Base-by-base conservation (phyloP, 1,140 invertebrate species). In the Caenorhabditis briggsae region DNA sequence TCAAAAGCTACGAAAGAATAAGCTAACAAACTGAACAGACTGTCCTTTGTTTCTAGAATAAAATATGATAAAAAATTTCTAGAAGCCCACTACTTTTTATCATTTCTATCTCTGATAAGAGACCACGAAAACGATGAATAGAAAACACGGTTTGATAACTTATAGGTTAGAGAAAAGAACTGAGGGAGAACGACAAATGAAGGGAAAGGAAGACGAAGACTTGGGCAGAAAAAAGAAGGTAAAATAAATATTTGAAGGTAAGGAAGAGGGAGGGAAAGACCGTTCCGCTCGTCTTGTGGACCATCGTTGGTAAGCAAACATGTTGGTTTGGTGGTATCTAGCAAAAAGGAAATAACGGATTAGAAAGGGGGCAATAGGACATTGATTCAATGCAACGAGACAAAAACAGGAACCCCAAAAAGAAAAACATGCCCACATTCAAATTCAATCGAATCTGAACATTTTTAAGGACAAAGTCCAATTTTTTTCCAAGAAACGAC, bases 241-340 rank as follows among this genome's bases (percentile, higher is more conserved):
- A 25, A 65, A 23, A 53, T 78, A 78, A 78, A 78, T 78, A 78
- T 78, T 78, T 78, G 70, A 14, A 25, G 25, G 70, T 46, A 53
- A 33, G 33, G 7, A 78, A 11, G 70, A 20, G 18, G 70, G 53
- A 74, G 41, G 43, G 23, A n/a, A 20, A 50, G 70, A 50, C 70
- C 70, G 70, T 78, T 78, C 46, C 70, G 70, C 46, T 78, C 46
- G 9, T 48, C 65, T 70, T 46, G 33, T 11, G 70, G 70, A 78
- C 70, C 70, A 70, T 23, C 65, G 5, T 46, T 43, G 12, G 46
- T 78, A 43, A 50, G 70, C 46, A 78, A 78, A 78, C 46, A 78
- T 78, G 33, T 33, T 33, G 33, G 33, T 33, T 33, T 33, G 33
- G 33, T 33, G 33, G 33, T 3, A 3, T 33, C 33, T 33, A 33